These are phyloP conservation scores for Lepilemur septentrionalis DNA, from an alignment of 2,797 vertebrate species.

Conservation along the genomic window DNA sequence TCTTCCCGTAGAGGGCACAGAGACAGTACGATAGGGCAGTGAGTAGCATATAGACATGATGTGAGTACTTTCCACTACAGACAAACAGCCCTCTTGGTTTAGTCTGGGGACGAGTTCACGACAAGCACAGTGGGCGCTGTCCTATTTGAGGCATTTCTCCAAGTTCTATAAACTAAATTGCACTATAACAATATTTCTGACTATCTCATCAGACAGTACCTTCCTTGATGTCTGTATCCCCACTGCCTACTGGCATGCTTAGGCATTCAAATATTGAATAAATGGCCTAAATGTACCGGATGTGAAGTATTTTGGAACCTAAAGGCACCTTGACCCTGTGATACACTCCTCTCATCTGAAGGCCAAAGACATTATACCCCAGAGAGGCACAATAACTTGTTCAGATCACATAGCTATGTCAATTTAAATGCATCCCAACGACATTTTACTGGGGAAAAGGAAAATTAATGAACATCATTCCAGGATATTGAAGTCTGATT, in stretches of 20 bases:
- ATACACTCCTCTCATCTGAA: not conserved
- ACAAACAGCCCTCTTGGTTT: not conserved
- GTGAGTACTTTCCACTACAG: not conserved
- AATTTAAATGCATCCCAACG: not conserved
- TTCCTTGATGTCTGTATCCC: not conserved
- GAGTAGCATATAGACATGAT: not conserved
- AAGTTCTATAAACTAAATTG: not conserved
- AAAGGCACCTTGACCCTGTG: not conserved
- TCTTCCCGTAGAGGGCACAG: not conserved
- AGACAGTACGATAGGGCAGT: not conserved
- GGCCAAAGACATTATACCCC: not conserved
- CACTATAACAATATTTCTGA: not conserved
- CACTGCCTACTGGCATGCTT: not conserved
- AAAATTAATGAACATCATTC: not conserved
- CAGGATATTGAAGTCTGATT: not conserved
- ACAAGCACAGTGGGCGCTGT: not conserved
- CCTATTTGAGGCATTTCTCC: not conserved
- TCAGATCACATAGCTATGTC: not conserved
- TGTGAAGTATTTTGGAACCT: not conserved
- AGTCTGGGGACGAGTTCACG: not conserved
- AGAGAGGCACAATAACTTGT: not conserved
- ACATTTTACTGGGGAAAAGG: not conserved
- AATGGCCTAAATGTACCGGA: not conserved
- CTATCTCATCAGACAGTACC: not conserved
- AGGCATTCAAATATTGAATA: not conserved